Conservation (phyloP, 1,140 invertebrate species). For the Tetragnatha versicolor region DNA sequence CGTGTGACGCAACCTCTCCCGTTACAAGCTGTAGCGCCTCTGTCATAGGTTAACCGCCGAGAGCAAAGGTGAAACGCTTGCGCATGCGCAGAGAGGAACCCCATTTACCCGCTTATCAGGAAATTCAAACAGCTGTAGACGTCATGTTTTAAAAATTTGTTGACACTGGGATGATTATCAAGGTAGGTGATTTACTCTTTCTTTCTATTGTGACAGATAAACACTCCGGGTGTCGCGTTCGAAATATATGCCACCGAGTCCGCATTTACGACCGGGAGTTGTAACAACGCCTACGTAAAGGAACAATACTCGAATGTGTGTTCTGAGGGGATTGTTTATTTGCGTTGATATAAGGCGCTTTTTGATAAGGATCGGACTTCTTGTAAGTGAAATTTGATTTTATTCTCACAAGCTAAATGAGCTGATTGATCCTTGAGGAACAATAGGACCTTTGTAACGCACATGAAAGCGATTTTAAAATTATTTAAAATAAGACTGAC, state of each 20-base stretch:
- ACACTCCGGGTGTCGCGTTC: background rate
- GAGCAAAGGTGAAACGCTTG: slow-evolving; percentile 3
- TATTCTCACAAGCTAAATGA: background rate
- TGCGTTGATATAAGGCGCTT: background rate
- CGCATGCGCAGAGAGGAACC: background rate
- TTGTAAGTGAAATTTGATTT: slow-evolving; percentile 1
- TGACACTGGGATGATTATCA: slow-evolving; percentile 12
- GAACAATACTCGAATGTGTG: background rate
- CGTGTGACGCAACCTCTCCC: too few relatives aligned
- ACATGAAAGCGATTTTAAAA: too few relatives aligned
- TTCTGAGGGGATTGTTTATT: slow-evolving; percentile 1
- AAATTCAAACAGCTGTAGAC: slow-evolving; percentile 35
- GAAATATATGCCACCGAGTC: background rate
- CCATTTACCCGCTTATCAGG: background rate
- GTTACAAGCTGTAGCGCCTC: too few relatives aligned
- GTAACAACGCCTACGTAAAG: background rate
- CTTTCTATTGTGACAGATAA: background rate
- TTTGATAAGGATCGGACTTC: background rate
- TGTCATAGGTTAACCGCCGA: too few relatives aligned
- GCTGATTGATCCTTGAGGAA: too few relatives aligned
- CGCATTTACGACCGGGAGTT: background rate
- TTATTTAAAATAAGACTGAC: too few relatives aligned
- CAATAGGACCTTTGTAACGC: too few relatives aligned
- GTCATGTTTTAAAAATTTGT: background rate
- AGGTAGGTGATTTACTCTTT: background rate